Percentiles rank a stretch among this genome's conserved stretches.
Evolutionary conservation across 2,113 vertebrate genomes (phyloP).

Genomic region (Nycticebus coucang): DNA sequence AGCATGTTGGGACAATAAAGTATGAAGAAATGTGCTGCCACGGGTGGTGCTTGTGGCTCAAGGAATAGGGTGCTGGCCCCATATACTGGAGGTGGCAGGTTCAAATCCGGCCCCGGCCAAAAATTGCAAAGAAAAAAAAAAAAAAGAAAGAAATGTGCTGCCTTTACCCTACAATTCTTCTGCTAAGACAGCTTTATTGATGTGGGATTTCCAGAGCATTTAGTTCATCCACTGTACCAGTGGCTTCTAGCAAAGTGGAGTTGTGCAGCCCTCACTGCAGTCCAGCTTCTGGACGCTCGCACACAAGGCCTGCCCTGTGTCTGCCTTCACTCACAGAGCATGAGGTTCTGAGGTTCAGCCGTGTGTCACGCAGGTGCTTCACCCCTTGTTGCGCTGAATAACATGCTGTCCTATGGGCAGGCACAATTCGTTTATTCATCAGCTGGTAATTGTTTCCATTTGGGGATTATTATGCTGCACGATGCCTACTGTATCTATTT

Average conservation of each 20-base stretch:
- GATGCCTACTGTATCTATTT: not conserved
- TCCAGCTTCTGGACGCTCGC: not conserved
- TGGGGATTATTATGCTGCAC: too few relatives aligned
- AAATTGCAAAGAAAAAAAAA: too few relatives aligned
- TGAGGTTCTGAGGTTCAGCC: too few relatives aligned
- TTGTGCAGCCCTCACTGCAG: too few relatives aligned
- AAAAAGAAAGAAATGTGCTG: not conserved
- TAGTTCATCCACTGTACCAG: not conserved
- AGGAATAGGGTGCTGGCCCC: too few relatives aligned
- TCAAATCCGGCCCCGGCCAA: too few relatives aligned
- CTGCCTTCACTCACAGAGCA: too few relatives aligned
- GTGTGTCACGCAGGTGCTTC: fast-evolving
- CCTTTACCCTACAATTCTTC: not conserved
- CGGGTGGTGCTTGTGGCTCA: too few relatives aligned
- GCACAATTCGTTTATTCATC: not conserved
- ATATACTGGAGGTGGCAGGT: too few relatives aligned
- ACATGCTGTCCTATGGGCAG: too few relatives aligned
- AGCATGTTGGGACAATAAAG: not conserved
- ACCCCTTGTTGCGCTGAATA: not conserved
- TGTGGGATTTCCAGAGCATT: too few relatives aligned
- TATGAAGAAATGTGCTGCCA: not conserved
- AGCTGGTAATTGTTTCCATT: too few relatives aligned
- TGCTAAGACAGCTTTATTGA: not conserved
- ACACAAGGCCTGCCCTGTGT: fast-evolving
- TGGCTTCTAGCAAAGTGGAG: not conserved